These are phyloP conservation scores for Melopsittacus undulatus DNA, from an alignment of 2,797 vertebrate species.

Conservation along the genomic window DNA sequence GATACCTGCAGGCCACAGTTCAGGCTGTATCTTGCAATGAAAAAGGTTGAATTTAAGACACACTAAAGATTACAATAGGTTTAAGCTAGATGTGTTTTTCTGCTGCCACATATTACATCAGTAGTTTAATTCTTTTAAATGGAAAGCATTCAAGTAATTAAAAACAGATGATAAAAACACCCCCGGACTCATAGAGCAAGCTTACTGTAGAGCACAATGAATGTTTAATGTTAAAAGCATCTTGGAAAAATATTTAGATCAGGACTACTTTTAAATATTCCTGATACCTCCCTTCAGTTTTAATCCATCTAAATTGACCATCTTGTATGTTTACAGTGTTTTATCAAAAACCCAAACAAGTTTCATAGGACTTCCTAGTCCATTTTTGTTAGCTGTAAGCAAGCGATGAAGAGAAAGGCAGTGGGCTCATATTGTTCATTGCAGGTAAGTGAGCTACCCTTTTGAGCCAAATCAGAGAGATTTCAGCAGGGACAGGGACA, in stretches of 20 bases:
- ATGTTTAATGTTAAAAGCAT: conserved; percentile 15
- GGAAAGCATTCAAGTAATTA: not conserved
- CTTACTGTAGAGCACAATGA: not conserved
- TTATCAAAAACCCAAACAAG: not conserved
- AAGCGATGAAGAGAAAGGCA: not conserved
- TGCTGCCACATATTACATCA: not conserved
- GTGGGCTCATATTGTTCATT: not conserved
- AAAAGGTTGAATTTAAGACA: not conserved
- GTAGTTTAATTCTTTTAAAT: not conserved
- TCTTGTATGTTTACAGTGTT: not conserved
- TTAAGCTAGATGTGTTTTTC: not conserved
- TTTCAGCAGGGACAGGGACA: not conserved
- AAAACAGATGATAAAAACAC: not conserved
- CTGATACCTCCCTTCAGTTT: not conserved
- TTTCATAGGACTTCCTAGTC: not conserved
- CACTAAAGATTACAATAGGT: not conserved
- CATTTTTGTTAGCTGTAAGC: not conserved
- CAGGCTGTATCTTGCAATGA: not conserved
- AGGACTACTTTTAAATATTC: not conserved
- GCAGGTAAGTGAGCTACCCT: not conserved
- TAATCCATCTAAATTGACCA: not conserved
- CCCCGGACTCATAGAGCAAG: not conserved
- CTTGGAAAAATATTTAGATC: not conserved
- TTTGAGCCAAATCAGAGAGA: not conserved
- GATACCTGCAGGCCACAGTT: not conserved